A percentile compares a stretch with the other conserved stretches of the same genome.
These are phyloP conservation scores for Triplophysa rosa DNA, from an alignment of 2,113 vertebrate species.

Conservation along the genomic window DNA sequence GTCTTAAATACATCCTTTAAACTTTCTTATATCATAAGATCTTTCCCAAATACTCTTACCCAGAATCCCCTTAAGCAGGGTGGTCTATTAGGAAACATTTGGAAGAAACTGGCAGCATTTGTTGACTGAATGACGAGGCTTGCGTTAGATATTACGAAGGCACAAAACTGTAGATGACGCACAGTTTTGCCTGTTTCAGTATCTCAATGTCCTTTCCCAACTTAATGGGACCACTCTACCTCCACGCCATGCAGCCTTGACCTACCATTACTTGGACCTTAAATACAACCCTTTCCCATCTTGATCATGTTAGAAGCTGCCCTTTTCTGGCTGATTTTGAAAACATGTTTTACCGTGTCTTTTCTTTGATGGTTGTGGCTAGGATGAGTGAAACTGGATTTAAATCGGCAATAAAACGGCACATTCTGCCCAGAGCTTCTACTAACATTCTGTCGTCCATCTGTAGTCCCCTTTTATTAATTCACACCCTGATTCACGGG, in stretches of 20 bases:
- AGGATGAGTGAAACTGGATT: constrained; percentile 18
- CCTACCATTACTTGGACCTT: constrained; percentile 17
- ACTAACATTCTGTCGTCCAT: constrained; percentile 39
- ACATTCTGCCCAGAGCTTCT: constrained; percentile 33
- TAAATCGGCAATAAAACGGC: constrained; percentile 25
- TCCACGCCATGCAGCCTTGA: constrained; percentile 44
- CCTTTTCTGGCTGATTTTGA: constrained; percentile 17
- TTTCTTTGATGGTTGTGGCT: constrained; percentile 7
- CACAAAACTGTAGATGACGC: background rate
- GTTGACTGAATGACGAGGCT: constrained; percentile 7
- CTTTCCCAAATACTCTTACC: too few relatives aligned
- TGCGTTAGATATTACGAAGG: background rate
- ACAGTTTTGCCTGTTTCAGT: constrained; percentile 43
- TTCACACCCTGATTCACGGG: constrained; percentile 65
- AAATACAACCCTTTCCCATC: background rate
- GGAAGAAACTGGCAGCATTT: background rate
- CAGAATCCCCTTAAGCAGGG: background rate
- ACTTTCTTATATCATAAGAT: background rate
- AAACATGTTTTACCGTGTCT: constrained; percentile 1
- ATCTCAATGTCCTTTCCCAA: constrained; percentile 32
- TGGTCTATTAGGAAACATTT: background rate
- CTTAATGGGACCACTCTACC: constrained; percentile 43
- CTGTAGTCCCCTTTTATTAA: constrained; percentile 18
- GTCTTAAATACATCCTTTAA: background rate
- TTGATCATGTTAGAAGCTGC: constrained; percentile 19